Conservation (phyloP, 2,113 vertebrate genomes). For the Gavialis gangeticus region DNA sequence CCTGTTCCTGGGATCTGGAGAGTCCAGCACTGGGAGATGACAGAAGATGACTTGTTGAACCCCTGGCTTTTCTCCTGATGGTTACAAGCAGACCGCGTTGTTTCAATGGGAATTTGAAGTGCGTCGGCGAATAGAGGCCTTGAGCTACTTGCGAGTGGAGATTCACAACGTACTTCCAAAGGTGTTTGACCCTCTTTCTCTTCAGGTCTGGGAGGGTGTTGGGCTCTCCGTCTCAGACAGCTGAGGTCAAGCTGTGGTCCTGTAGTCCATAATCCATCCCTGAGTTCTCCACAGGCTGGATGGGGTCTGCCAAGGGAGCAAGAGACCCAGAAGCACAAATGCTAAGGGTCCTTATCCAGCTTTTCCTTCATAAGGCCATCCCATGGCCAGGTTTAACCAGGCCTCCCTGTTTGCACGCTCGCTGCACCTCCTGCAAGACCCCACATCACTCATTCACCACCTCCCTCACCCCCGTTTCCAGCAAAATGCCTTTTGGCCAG, state of each 20-base stretch:
- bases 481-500: slow-evolving; percentile 19
- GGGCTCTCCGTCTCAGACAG: not conserved
- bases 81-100: not conserved
- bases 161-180: not conserved
- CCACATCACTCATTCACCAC: not conserved
- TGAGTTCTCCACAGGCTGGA: not conserved
- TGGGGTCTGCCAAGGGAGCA: not conserved
- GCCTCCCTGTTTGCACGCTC: not conserved
- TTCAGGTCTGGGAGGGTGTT: not conserved
- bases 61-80: not conserved
- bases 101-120: not conserved
- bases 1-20: not conserved
- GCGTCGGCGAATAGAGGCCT: not conserved
- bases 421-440: not conserved
- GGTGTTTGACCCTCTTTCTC: not conserved
- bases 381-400: accelerated
- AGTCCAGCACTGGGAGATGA: no score
- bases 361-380: not conserved
- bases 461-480: not conserved
- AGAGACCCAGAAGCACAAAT: not conserved
- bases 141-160: not conserved
- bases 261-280: not conserved
- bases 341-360: not conserved
- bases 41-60: not conserved
- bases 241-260: not conserved